These are phyloP conservation scores for Glyphotaelius pellucidus DNA, from an alignment of 2,888 invertebrate genomes.

Conservation along the genomic window DNA sequence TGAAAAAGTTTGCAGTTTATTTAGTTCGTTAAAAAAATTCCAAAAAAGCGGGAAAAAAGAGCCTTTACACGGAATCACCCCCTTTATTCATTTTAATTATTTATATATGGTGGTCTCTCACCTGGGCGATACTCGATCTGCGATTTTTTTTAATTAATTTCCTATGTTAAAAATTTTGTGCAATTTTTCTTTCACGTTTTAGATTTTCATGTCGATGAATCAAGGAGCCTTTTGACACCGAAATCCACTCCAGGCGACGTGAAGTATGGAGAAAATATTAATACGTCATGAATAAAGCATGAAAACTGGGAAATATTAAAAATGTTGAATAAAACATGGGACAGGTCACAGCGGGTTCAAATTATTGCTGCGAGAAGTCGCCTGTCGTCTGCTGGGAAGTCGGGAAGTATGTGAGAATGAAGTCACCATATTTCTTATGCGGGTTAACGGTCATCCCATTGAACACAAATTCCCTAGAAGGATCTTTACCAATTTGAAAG, in stretches of 20 bases:
- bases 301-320: conserved; percentile 22
- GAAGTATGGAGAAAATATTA: conserved; percentile 24
- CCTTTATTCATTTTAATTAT: no score
- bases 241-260: background rate
- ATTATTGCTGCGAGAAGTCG: background rate
- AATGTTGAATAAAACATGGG: conserved; percentile 30
- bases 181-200: background rate
- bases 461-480: background rate
- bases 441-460: background rate
- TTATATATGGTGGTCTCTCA: no score
- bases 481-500: background rate
- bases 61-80: no score
- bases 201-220: conserved; percentile 8
- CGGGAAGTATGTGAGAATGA: background rate
- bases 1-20: no score
- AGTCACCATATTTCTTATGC: background rate
- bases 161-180: background rate
- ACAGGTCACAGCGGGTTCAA: background rate
- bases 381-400: background rate
- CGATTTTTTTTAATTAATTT: no score
- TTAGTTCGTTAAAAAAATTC: no score
- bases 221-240: background rate
- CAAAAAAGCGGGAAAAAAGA: no score
- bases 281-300: conserved; percentile 32
- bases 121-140: no score